Percentiles rank a stretch among this genome's conserved stretches.
phyloP scores from a whole-genome alignment of 2,113 vertebrate species.

The Epinephelus fuscoguttatus region DNA sequence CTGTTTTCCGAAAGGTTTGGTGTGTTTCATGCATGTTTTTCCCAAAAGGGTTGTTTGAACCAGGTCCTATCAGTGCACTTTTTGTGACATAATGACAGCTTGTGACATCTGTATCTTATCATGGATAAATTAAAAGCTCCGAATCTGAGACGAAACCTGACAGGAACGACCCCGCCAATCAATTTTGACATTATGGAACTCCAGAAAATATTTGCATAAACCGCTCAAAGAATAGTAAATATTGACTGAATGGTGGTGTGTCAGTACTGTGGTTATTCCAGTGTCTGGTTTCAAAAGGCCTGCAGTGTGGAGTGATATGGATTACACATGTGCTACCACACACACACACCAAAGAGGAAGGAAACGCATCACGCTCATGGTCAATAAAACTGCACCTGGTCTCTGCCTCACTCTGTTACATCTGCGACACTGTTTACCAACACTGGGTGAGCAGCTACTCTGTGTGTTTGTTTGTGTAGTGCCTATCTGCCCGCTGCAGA shows the following conservation, averaged over 20 bases:
- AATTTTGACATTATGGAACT: slow-evolving; percentile 4
- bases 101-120: too few relatives aligned
- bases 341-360: not conserved
- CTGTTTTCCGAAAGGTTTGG: too few relatives aligned
- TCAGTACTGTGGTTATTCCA: slow-evolving; percentile 43
- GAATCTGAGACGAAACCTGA: too few relatives aligned
- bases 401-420: not conserved
- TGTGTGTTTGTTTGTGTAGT: not conserved
- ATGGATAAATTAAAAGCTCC: too few relatives aligned
- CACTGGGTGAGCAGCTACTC: slow-evolving; percentile 1
- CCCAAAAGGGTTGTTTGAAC: too few relatives aligned
- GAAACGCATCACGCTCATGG: not conserved
- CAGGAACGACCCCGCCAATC: not conserved
- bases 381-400: slow-evolving; percentile 48
- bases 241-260: slow-evolving; percentile 46
- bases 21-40: too few relatives aligned
- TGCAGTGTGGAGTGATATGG: slow-evolving; percentile 6
- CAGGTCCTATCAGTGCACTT: too few relatives aligned
- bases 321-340: not conserved
- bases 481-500: slow-evolving; percentile 11
- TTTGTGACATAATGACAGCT: too few relatives aligned
- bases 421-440: not conserved
- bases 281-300: slow-evolving; percentile 54
- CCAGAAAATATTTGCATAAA: slow-evolving; percentile 21
- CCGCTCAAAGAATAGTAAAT: slow-evolving; percentile 38